Evolutionary conservation across 2,113 vertebrate species (phyloP).

Genomic region (Mandrillus leucophaeus): DNA sequence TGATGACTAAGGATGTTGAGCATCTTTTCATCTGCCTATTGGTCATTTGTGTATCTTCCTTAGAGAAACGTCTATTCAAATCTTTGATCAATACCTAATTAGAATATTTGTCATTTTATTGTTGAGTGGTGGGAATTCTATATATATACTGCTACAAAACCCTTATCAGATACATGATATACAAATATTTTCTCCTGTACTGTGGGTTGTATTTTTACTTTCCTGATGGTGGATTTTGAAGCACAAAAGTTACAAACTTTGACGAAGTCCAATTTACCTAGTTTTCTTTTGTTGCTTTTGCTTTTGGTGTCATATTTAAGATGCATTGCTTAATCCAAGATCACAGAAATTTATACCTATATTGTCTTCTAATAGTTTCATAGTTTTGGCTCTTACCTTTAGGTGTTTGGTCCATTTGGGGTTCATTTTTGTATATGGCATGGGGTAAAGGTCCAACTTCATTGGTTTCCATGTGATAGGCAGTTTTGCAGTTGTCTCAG

Average conservation of each 20-base stretch:
- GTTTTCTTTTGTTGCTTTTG: background rate
- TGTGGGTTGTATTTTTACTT: background rate
- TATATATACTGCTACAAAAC: background rate
- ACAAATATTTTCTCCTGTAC: slow-evolving; percentile 25
- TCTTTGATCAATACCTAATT: background rate
- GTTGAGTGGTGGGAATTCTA: background rate
- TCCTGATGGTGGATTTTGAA: background rate
- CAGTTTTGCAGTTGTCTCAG: background rate
- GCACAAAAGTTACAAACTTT: background rate
- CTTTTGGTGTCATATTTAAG: background rate
- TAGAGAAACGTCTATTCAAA: background rate
- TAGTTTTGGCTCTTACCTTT: background rate
- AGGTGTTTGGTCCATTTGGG: background rate
- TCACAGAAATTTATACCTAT: background rate
- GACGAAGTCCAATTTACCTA: background rate
- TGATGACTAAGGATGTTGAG: background rate
- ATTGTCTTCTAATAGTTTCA: background rate
- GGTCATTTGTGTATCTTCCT: background rate
- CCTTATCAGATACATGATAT: background rate
- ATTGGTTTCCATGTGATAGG: background rate
- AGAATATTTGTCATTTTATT: background rate
- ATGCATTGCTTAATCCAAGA: background rate
- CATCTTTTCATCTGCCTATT: background rate
- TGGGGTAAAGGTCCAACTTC: background rate
- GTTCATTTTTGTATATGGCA: background rate